phyloP scores from a whole-genome alignment of 2,888 invertebrate species.

The Himalopsyche anomala region DNA sequence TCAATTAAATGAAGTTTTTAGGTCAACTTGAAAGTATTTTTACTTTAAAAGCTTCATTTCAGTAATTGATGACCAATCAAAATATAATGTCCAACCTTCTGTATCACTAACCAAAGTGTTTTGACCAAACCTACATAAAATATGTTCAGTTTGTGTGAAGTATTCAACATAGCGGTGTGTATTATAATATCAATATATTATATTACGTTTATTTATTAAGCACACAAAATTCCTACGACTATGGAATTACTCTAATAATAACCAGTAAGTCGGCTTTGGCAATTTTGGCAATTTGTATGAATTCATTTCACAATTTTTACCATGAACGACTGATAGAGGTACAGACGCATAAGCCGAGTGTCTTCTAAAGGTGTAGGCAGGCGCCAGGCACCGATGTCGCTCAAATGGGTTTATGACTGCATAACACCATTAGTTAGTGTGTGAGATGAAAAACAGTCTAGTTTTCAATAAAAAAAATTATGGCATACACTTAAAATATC shows the following conservation, averaged over 20 bases:
- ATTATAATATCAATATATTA: not conserved
- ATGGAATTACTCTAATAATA: constrained; percentile 15
- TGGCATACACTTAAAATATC: constrained; percentile 30
- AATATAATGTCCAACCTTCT: no score
- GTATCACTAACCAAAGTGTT: no score
- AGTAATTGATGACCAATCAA: no score
- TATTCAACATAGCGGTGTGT: constrained; percentile 13
- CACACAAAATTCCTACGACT: not conserved
- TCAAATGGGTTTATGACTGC: constrained; percentile 74
- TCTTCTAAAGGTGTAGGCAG: constrained; percentile 72
- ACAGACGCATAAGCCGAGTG: constrained; percentile 73
- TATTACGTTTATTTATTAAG: not conserved
- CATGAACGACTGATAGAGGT: constrained; percentile 66
- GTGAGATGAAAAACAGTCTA: constrained; percentile 42
- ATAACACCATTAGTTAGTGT: constrained; percentile 64
- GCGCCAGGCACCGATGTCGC: constrained; percentile 71
- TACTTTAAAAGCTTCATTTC: no score
- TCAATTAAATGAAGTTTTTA: no score
- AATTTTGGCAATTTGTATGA: constrained; percentile 35
- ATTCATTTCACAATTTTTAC: constrained; percentile 53
- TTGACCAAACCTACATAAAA: no score
- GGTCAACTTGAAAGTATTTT: no score
- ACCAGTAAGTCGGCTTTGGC: constrained; percentile 45
- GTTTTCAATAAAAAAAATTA: constrained; percentile 22
- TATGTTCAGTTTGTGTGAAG: not conserved